Conservation (phyloP, 2,888 invertebrate genomes). For the Nudaria mundana region DNA sequence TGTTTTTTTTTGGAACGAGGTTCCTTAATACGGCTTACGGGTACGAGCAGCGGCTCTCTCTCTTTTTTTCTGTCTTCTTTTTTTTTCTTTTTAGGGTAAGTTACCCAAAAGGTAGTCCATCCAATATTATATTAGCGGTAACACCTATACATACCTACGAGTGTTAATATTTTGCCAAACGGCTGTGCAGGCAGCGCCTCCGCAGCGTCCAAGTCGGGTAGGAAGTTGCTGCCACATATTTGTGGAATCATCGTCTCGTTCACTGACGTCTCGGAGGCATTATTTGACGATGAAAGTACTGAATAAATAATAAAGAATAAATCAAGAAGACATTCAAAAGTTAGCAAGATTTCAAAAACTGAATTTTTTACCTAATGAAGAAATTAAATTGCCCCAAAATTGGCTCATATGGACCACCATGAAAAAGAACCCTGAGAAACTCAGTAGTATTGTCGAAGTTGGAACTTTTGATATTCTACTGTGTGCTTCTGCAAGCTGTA, state of each 20-base stretch:
- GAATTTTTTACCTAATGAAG: constrained; percentile 74
- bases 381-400: constrained; percentile 86
- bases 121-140: too few species aligned
- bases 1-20: too few species aligned
- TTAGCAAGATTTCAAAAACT: neutral
- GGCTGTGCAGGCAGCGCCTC: constrained; percentile 74
- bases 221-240: constrained; percentile 75
- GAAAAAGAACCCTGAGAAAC: constrained; percentile 87
- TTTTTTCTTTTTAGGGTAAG: constrained; percentile 68
- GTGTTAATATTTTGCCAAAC: constrained; percentile 76
- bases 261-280: constrained; percentile 63
- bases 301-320: too few species aligned
- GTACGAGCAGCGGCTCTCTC: too few species aligned
- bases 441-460: constrained; percentile 81
- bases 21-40: too few species aligned
- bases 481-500: constrained; percentile 81
- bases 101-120: constrained; percentile 49
- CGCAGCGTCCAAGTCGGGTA: constrained; percentile 64
- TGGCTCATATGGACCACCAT: constrained; percentile 86
- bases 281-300: constrained; percentile 71
- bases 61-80: too few species aligned
- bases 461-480: constrained; percentile 72
- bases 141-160: constrained; percentile 69
- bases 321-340: too few species aligned
- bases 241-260: constrained; percentile 60